Evolutionary conservation across 2,113 vertebrate genomes (phyloP).

Genomic region (Hypomesus transpacificus): DNA sequence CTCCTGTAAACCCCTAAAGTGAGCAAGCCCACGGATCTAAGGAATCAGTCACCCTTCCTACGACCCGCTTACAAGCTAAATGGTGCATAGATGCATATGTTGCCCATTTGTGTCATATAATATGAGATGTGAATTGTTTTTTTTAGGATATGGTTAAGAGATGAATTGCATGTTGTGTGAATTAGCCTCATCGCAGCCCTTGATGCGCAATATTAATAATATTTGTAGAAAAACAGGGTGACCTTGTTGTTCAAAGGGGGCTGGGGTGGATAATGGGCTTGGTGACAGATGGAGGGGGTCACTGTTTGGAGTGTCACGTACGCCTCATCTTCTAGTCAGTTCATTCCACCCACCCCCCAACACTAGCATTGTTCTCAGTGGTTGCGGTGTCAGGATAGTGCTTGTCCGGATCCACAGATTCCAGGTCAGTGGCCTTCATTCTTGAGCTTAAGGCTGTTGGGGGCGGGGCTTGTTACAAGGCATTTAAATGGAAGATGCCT

Average conservation of each 20-base stretch:
- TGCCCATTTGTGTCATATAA: too few species aligned
- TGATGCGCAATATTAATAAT: too few species aligned
- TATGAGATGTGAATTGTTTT: too few species aligned
- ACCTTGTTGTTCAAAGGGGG: neutral
- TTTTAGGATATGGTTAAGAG: too few species aligned
- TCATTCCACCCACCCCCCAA: neutral
- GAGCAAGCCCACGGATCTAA: too few species aligned
- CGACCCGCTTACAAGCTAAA: too few species aligned
- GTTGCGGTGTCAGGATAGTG: slow-evolving; percentile 14
- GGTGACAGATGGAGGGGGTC: slow-evolving; percentile 13
- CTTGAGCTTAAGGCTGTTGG: neutral
- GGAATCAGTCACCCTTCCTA: too few species aligned
- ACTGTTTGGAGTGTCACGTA: slow-evolving; percentile 12
- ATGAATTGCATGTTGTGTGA: too few species aligned
- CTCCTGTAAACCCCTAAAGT: too few species aligned
- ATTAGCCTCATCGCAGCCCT: neutral
- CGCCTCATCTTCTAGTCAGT: neutral
- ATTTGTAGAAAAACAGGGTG: neutral
- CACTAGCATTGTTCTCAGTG: slow-evolving; percentile 26
- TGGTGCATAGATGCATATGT: too few species aligned
- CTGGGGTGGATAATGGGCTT: neutral
- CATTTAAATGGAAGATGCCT: neutral
- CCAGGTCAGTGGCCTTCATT: slow-evolving; percentile 42
- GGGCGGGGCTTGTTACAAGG: neutral
- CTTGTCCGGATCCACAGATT: slow-evolving; percentile 32